Evolutionary conservation across 2,888 invertebrate species (phyloP).

Genomic region (Leptura quadrifasciata): DNA sequence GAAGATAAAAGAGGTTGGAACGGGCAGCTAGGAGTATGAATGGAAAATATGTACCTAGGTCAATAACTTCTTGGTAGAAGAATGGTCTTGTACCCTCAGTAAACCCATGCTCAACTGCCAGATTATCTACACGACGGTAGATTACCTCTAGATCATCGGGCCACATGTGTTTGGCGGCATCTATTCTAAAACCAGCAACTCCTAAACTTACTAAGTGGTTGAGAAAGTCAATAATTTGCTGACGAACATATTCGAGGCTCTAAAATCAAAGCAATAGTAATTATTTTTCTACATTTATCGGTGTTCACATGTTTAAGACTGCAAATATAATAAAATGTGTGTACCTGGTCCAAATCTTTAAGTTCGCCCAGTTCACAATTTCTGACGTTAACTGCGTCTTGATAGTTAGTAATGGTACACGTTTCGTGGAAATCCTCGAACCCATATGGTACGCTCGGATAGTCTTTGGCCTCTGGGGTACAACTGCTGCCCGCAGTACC

Average conservation of each 20-base stretch:
- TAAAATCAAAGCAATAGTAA: constrained; percentile 67
- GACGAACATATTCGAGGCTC: constrained; percentile 74
- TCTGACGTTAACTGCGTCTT: constrained; percentile 77
- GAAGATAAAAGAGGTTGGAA: not conserved
- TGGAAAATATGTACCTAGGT: constrained; percentile 71
- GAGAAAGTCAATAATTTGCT: constrained; percentile 74
- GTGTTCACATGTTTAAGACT: no score
- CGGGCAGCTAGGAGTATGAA: no score
- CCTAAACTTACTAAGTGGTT: constrained; percentile 75
- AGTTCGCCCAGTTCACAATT: constrained; percentile 77
- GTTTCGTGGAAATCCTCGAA: constrained; percentile 81
- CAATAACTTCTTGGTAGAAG: constrained; percentile 86
- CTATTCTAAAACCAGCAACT: constrained; percentile 77
- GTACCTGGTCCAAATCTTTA: constrained; percentile 85
- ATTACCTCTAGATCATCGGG: constrained; percentile 77
- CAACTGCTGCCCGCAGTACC: constrained; percentile 79
- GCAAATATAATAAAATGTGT: no score
- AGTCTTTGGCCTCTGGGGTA: constrained; percentile 71
- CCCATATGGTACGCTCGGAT: constrained; percentile 80
- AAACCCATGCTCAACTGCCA: constrained; percentile 81
- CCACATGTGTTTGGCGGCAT: constrained; percentile 76
- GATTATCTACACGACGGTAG: constrained; percentile 75
- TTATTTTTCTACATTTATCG: no score
- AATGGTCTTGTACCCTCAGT: constrained; percentile 79
- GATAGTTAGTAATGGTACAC: constrained; percentile 81